phyloP scores from a whole-genome alignment of 2,797 vertebrate genomes.

The Typhlichthys subterraneus region DNA sequence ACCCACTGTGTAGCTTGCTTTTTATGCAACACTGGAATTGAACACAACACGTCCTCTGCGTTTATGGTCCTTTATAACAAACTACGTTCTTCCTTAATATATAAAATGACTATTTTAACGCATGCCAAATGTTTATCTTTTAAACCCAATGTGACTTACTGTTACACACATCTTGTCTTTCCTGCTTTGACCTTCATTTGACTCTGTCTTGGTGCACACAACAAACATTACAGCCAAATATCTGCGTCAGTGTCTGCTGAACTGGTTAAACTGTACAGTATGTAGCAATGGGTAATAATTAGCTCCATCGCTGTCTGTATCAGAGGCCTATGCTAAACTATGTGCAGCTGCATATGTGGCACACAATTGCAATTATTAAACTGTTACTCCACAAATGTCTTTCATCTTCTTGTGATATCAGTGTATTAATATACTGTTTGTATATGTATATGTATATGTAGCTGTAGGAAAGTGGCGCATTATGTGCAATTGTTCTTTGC shows the following conservation, averaged over 20 bases:
- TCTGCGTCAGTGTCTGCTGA: constrained; percentile 82
- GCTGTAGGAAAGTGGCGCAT: constrained; percentile 42
- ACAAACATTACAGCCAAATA: constrained; percentile 76
- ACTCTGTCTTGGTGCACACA: constrained; percentile 47
- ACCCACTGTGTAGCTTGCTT: constrained; percentile 77
- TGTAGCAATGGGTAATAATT: constrained; percentile 67
- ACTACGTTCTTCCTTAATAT: constrained; percentile 44
- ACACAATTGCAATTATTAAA: constrained; percentile 50
- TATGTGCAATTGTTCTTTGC: constrained; percentile 40
- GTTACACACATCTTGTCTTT: constrained; percentile 45
- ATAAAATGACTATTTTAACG: constrained; percentile 61
- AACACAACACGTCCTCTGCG: constrained; percentile 36
- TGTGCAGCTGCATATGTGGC: constrained; percentile 60
- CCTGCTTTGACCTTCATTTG: constrained; percentile 43
- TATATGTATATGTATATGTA: background rate
- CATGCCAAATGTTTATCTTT: constrained; percentile 79
- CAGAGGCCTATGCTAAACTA: constrained; percentile 48
- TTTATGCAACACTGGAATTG: constrained; percentile 71
- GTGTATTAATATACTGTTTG: constrained; percentile 29
- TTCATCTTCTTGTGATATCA: constrained; percentile 58
- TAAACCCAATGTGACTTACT: constrained; percentile 47
- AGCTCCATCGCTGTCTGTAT: constrained; percentile 46
- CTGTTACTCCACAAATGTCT: constrained; percentile 55
- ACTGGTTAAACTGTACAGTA: constrained; percentile 52
- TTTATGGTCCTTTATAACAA: constrained; percentile 52